These are phyloP conservation scores for Microctenopoma steveboyesi DNA, from an alignment of 2,797 vertebrate species.

Conservation along the genomic window DNA sequence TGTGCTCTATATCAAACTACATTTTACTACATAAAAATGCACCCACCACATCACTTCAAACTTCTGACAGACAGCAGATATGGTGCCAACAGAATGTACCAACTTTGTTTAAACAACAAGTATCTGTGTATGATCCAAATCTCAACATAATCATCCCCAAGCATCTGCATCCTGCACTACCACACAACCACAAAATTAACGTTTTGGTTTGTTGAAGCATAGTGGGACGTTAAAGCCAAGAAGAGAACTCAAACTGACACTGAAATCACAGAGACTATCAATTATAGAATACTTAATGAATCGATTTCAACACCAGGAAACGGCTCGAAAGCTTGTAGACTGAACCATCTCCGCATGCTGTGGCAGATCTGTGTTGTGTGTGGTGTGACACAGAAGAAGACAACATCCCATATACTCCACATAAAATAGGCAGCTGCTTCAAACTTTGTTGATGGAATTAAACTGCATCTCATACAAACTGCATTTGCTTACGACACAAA, in stretches of 20 bases:
- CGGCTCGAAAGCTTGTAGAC: slow-evolving; percentile 32
- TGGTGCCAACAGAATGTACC: not conserved
- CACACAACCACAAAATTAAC: slow-evolving; percentile 55
- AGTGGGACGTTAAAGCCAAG: slow-evolving; percentile 21
- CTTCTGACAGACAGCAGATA: not conserved
- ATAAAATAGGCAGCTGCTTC: slow-evolving; percentile 20
- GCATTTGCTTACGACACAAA: slow-evolving; percentile 22
- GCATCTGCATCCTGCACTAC: slow-evolving; percentile 27
- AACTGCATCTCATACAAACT: not conserved
- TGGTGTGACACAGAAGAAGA: slow-evolving; percentile 33
- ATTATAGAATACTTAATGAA: slow-evolving; percentile 57
- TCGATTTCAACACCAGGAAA: slow-evolving; percentile 50
- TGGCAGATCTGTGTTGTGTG: slow-evolving; percentile 18
- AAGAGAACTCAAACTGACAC: slow-evolving; percentile 52
- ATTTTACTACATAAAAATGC: not conserved
- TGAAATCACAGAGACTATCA: slow-evolving; percentile 52
- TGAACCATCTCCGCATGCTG: slow-evolving; percentile 25
- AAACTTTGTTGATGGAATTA: slow-evolving; percentile 1
- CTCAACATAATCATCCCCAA: slow-evolving; percentile 26
- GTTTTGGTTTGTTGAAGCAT: slow-evolving; percentile 48
- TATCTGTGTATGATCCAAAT: slow-evolving; percentile 14
- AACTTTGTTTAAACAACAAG: not conserved
- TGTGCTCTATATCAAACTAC: not conserved
- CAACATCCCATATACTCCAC: slow-evolving; percentile 20
- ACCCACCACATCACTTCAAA: not conserved